Evolutionary conservation across 2,888 invertebrate species (phyloP).

Genomic region (Tortricodes alternella): DNA sequence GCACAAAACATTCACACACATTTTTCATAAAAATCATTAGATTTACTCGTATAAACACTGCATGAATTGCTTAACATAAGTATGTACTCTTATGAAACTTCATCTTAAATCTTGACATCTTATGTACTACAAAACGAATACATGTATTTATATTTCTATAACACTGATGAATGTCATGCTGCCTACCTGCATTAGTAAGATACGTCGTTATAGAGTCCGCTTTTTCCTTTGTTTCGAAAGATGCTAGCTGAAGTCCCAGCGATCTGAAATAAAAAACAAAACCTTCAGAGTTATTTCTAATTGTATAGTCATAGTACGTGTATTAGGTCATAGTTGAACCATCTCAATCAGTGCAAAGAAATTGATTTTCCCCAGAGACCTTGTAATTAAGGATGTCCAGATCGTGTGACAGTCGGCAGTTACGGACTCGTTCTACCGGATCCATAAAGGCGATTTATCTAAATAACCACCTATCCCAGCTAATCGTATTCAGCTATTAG

Average conservation of each 20-base stretch:
- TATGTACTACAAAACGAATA: too few species aligned
- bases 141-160: too few species aligned
- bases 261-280: constrained; percentile 79
- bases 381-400: constrained; percentile 28
- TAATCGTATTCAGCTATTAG: constrained; percentile 70
- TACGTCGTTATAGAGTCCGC: constrained; percentile 92
- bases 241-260: constrained; percentile 91
- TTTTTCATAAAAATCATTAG: too few species aligned
- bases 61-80: too few species aligned
- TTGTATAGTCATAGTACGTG: background rate
- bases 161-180: background rate
- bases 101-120: too few species aligned
- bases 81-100: too few species aligned
- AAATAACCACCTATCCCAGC: constrained; percentile 54
- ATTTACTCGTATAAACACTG: too few species aligned
- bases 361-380: constrained; percentile 23
- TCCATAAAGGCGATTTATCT: constrained; percentile 60
- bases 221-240: constrained; percentile 93
- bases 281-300: background rate
- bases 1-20: too few species aligned
- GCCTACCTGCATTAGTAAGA: constrained; percentile 88
- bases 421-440: constrained; percentile 47
- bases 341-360: constrained; percentile 1
- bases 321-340: background rate
- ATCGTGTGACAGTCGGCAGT: constrained; percentile 32